Conservation (phyloP, 2,797 vertebrate species). For the Channallabes apus region DNA sequence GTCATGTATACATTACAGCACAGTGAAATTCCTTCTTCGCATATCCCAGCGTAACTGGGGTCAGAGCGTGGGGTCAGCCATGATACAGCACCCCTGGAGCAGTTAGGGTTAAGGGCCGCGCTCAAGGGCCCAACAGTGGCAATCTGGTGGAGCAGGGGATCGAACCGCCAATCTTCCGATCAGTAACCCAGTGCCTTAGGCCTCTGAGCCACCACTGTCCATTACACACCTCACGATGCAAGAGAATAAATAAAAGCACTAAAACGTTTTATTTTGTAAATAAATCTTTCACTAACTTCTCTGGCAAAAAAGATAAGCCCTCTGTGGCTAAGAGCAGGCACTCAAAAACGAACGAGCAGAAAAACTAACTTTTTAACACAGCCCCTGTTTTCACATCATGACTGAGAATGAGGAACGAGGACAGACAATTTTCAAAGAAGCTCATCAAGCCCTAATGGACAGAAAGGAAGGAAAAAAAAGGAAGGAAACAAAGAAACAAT, state of each 20-base stretch:
- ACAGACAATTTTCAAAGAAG: background rate
- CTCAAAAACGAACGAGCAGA: constrained; percentile 6
- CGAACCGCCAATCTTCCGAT: too few relatives aligned
- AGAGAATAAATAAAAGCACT: constrained; percentile 20
- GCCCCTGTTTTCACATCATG: constrained; percentile 32
- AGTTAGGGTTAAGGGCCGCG: too few relatives aligned
- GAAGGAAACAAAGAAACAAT: background rate
- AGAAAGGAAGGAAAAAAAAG: background rate
- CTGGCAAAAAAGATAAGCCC: background rate
- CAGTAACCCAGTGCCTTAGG: too few relatives aligned
- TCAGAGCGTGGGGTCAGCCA: too few relatives aligned
- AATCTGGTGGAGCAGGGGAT: too few relatives aligned
- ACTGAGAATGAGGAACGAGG: constrained; percentile 3
- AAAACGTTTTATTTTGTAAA: background rate
- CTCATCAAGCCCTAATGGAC: background rate
- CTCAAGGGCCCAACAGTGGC: too few relatives aligned
- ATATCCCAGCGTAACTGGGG: too few relatives aligned
- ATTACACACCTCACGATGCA: background rate
- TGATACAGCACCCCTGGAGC: too few relatives aligned
- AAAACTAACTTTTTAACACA: constrained; percentile 65
- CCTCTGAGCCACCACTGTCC: too few relatives aligned
- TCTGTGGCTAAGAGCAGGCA: background rate
- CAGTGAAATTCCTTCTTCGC: too few relatives aligned
- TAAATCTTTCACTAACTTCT: background rate
- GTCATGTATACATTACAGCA: too few relatives aligned